Evolutionary conservation across 2,888 invertebrate genomes (phyloP).

Genomic region (Autographa pulchrina): DNA sequence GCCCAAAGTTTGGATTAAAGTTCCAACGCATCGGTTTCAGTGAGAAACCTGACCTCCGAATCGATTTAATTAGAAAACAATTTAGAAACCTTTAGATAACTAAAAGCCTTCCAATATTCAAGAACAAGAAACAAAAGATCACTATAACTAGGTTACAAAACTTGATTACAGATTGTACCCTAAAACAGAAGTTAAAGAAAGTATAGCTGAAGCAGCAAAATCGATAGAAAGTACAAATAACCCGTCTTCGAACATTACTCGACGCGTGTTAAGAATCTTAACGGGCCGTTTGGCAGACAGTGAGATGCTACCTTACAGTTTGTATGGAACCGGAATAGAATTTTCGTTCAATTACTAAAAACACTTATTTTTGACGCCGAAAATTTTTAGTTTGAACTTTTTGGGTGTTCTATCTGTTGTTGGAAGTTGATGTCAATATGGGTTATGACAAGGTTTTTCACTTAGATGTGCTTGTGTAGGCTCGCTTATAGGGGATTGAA

Average conservation of each 20-base stretch:
- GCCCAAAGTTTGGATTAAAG: not conserved
- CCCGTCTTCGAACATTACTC: slow-evolving; percentile 55
- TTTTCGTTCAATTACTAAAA: slow-evolving; percentile 52
- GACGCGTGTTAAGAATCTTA: slow-evolving; percentile 54
- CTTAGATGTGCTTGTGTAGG: slow-evolving; percentile 29
- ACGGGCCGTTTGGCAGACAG: slow-evolving; percentile 47
- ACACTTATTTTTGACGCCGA: slow-evolving; percentile 15
- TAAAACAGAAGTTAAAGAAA: slow-evolving; percentile 46
- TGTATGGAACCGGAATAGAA: slow-evolving; percentile 35
- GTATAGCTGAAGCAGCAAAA: slow-evolving; percentile 38
- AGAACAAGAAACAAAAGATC: slow-evolving; percentile 23
- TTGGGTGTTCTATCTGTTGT: slow-evolving; percentile 16
- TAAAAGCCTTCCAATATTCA: not conserved
- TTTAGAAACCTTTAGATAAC: not conserved
- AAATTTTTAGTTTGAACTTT: slow-evolving; percentile 23
- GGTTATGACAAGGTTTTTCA: slow-evolving; percentile 45
- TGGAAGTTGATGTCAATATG: slow-evolving; percentile 14
- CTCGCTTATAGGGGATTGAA: slow-evolving; percentile 18
- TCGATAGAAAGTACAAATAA: slow-evolving; percentile 58
- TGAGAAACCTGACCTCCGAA: not conserved
- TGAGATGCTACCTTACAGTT: slow-evolving; percentile 37
- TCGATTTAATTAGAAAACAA: too few relatives aligned
- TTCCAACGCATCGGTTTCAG: too few relatives aligned
- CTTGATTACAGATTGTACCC: slow-evolving; percentile 47
- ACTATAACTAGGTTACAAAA: slow-evolving; percentile 24